Base-by-base conservation (phyloP, 2,888 invertebrate genomes). In the Chorisops tibialis region DNA sequence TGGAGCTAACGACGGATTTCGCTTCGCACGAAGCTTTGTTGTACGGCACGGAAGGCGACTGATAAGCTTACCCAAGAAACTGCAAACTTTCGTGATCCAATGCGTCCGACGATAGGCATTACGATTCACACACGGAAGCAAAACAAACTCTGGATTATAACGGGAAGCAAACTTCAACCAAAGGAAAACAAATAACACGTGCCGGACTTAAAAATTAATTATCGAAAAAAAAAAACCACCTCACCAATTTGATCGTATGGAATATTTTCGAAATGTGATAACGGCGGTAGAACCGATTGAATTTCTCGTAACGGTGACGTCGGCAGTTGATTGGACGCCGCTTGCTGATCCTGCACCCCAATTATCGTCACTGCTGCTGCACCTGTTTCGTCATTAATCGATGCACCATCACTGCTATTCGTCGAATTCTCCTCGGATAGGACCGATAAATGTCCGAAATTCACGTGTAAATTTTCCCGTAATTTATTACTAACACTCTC, bases 381-480 rank as follows among this genome's bases (percentile, higher is more conserved):
- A 49, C 16, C 12, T 61, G 30, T 12, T 16, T 9, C 19, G 47
- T 47, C 19, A 18, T 68, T 64, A 18, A 58, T 12, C 11, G 64
- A 63, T 19, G 61, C 66, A 51, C 66, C 43, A 62, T 75, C 77
- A 49, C 62, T 59, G 48, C 74, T 75, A 62, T 74, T 75, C 61
- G 77, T 77, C 2, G 77, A 68, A 18, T 82, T 86, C 70, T 89
- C 90, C 72, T 90, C 90, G 5, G 87, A 87, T 47, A 90, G 89
- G 21, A 89, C 85, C 63, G 87, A 87, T 50, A 90, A 81, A 73
- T 88, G 87, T 75, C 89, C 88, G 76, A 88, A 89, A 62, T 79
- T 77, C 69, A 84, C 79, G 70, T 77, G 70, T 70, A 82, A 69
- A 74, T 79, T 76, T 74, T 81, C 74, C 65, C 75, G 61, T 43